Percentiles rank a stretch among this genome's conserved stretches.
Evolutionary conservation across 2,797 vertebrate species (phyloP).

Genomic region (Sebastes vulpes): DNA sequence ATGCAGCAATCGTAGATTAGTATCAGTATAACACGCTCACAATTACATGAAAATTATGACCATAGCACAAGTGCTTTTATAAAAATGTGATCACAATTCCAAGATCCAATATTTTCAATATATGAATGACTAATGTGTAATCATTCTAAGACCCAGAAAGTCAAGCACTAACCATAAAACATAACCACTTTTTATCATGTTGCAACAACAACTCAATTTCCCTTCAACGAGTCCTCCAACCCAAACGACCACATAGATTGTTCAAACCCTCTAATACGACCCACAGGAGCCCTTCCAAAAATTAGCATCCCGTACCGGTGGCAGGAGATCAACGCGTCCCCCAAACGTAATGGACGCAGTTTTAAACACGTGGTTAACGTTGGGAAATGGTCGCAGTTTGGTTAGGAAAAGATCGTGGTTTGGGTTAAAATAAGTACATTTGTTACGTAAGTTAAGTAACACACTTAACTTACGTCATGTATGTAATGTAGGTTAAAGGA

Average conservation of each 20-base stretch:
- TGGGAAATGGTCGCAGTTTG: background rate
- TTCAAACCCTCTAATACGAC: background rate
- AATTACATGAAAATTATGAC: background rate
- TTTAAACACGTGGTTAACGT: background rate
- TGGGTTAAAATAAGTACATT: background rate
- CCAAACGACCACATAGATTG: background rate
- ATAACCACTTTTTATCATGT: background rate
- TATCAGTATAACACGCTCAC: background rate
- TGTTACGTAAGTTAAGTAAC: background rate
- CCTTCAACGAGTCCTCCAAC: background rate
- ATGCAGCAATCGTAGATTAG: background rate
- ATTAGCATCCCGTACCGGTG: background rate
- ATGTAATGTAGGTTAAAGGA: background rate
- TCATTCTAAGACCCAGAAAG: background rate
- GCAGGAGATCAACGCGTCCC: background rate
- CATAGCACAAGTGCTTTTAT: background rate
- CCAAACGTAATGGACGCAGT: background rate
- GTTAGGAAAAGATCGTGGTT: background rate
- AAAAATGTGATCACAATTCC: constrained; percentile 2
- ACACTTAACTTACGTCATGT: background rate
- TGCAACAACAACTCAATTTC: background rate
- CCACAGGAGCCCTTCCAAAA: background rate
- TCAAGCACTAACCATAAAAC: background rate
- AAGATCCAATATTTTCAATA: background rate
- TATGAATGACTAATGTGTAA: background rate